phyloP scores from a whole-genome alignment of 2,888 invertebrate species.

The Philonicus albiceps region DNA sequence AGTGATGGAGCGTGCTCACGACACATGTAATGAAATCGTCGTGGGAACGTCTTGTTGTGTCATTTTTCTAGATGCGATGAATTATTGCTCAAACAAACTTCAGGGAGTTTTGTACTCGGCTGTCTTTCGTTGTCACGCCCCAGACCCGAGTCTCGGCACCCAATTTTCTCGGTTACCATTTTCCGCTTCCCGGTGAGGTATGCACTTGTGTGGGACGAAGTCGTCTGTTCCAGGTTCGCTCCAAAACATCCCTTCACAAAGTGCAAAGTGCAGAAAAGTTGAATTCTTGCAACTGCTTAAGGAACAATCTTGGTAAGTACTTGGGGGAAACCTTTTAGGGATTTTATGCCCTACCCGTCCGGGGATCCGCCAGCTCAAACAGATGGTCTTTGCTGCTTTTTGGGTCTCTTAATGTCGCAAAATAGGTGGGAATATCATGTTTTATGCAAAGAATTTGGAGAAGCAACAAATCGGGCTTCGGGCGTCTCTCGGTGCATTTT shows the following conservation, averaged over 20 bases:
- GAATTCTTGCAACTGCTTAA: slow-evolving; percentile 2
- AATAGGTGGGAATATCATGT: slow-evolving; percentile 21
- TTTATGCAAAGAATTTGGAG: slow-evolving; percentile 19
- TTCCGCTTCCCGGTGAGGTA: not conserved
- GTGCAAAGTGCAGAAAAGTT: slow-evolving; percentile 9
- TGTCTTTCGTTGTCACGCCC: not conserved
- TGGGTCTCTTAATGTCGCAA: not conserved
- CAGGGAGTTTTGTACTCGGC: not conserved
- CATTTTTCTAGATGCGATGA: not conserved
- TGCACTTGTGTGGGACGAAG: not conserved
- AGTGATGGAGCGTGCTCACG: not conserved
- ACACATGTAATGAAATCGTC: not conserved
- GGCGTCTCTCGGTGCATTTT: not conserved
- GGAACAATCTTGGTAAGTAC: slow-evolving; percentile 3
- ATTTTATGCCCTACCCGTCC: not conserved
- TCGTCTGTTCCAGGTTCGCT: not conserved
- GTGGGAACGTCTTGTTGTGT: not conserved
- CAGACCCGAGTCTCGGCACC: not conserved
- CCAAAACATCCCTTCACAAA: not conserved
- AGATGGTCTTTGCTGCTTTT: not conserved
- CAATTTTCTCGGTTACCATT: not conserved
- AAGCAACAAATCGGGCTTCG: slow-evolving; percentile 28
- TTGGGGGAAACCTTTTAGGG: slow-evolving; percentile 11
- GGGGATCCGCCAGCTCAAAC: not conserved
- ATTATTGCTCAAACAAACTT: not conserved